Base-by-base conservation (phyloP, 2,797 vertebrate species). In the Semotilus atromaculatus region DNA sequence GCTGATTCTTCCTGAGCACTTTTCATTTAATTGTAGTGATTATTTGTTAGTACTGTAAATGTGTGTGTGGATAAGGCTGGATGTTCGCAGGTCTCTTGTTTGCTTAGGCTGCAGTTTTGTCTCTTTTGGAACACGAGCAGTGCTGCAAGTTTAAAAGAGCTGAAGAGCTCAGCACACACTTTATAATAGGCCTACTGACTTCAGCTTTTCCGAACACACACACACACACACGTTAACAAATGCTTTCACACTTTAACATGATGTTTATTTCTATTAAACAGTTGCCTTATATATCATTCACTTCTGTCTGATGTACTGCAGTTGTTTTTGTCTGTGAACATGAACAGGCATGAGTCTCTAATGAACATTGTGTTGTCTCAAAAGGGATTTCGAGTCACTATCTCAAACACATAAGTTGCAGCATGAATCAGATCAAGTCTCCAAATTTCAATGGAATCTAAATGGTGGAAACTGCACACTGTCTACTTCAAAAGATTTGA, bases 21-120 rank as follows among this genome's bases (percentile, higher is more conserved):
- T 62, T 11, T 82, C 13, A n/a, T 43, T 71, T 9, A 19, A 43
- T 19, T 43, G 53, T 26, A 55, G 40, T 51, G 36, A 75, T 55
- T 55, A 38, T 68, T 71, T 51, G 67, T 71, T 64, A 26, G 40
- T 11, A 23, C 16, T 78, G 67, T 77, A 73, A 58, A 68, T 81
- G 34, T 71, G 78, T 79, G 88, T 79, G 88, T 60, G 74, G 40
- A 40, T 38, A 68, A 71, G 83, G 73, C 84, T 80, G 45, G 68
- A 43, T 43, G 40, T 45, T 80, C 51, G 45, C 66, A 71, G 80
- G 75, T 85, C 83, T 81, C 76, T 84, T 48, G 51, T 62, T 81
- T 88, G 88, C 88, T 86, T 86, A 89, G 31, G 71, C 48, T 81
- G 88, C 86, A 86, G 75, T 76, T 89, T 85, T 51, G 26, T 38